These are phyloP conservation scores for Eurytoma californica DNA, from an alignment of 2,888 invertebrate genomes.

Conservation along the genomic window DNA sequence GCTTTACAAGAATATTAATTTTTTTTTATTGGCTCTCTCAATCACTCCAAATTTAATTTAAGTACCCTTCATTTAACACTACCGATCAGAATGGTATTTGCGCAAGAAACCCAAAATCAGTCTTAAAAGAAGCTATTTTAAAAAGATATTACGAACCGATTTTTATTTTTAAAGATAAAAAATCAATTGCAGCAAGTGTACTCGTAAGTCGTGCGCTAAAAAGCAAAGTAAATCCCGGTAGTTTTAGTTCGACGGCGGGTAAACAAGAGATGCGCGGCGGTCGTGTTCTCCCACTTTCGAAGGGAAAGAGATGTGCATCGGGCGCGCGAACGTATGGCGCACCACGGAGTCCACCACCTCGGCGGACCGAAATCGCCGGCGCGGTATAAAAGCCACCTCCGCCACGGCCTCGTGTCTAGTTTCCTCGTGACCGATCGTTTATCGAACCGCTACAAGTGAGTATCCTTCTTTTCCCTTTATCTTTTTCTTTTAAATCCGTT, in stretches of 20 bases:
- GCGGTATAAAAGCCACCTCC: constrained; percentile 70
- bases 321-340: constrained; percentile 30
- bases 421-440: constrained; percentile 61
- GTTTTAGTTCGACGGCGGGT: neutral
- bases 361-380: constrained; percentile 43
- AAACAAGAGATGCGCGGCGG: neutral
- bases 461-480: constrained; percentile 43
- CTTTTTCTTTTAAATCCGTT: neutral
- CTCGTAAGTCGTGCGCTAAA: neutral
- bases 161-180: no score
- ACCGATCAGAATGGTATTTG: no score
- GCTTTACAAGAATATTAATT: no score
- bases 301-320: constrained; percentile 24
- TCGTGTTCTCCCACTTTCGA: constrained; percentile 31
- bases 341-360: constrained; percentile 51
- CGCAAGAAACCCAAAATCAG: no score
- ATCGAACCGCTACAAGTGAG: constrained; percentile 63
- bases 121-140: no score
- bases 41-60: no score
- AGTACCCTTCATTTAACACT: no score
- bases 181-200: neutral
- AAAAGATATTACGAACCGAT: no score
- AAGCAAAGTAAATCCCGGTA: neutral
- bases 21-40: no score
- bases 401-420: constrained; percentile 69